These are phyloP conservation scores for Mastomys coucha DNA, from an alignment of 2,113 vertebrate species.

Conservation along the genomic window DNA sequence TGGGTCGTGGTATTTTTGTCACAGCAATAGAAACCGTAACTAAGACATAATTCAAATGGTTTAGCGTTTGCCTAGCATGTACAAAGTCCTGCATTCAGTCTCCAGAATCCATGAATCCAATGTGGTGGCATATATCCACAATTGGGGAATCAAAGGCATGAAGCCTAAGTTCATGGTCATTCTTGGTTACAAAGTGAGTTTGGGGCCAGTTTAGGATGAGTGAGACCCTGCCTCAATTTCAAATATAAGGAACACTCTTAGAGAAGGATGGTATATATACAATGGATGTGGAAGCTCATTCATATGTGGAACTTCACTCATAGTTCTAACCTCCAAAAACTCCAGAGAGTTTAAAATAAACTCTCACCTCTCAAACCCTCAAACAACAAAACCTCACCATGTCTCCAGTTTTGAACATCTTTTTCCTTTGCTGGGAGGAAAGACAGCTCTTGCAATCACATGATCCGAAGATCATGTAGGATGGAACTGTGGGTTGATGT, in stretches of 20 bases:
- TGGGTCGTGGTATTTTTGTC: too few relatives aligned
- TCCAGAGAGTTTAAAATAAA: background rate
- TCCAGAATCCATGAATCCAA: too few relatives aligned
- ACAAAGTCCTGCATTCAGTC: background rate
- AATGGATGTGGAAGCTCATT: background rate
- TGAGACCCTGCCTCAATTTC: background rate
- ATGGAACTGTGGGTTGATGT: background rate
- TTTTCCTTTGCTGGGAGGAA: background rate
- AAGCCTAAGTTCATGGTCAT: too few relatives aligned
- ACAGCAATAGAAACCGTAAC: too few relatives aligned
- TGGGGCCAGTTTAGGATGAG: too few relatives aligned
- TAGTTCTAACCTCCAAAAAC: background rate
- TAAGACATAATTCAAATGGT: too few relatives aligned
- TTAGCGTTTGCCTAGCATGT: background rate
- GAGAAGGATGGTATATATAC: background rate
- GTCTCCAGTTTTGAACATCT: background rate
- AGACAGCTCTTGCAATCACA: background rate
- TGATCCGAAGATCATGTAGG: background rate
- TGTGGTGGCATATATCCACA: too few relatives aligned
- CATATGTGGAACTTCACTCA: too few relatives aligned
- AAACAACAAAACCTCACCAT: background rate
- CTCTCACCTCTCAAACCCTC: background rate
- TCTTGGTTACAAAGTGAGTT: background rate
- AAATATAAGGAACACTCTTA: background rate
- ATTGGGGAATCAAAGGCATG: background rate